Conservation (phyloP, 2,888 invertebrate genomes). For the Pristionchus maxplancki region DNA sequence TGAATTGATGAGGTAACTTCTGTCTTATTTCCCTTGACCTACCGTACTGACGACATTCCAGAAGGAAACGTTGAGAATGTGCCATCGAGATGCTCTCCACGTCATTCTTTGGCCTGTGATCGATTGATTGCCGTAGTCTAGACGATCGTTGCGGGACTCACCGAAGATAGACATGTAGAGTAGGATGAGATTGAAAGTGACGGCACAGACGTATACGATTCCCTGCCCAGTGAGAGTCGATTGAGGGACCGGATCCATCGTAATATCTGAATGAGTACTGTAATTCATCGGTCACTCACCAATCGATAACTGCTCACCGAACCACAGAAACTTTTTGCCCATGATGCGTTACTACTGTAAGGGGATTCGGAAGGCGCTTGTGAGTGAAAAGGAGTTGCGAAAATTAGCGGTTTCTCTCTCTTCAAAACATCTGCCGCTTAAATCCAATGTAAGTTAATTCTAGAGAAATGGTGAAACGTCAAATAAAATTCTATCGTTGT, state of each 20-base stretch:
- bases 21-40: not conserved
- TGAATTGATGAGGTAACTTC: not conserved
- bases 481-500: not conserved
- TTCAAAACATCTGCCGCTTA: conserved; percentile 20
- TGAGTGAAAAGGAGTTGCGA: not conserved
- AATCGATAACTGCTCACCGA: conserved; percentile 32
- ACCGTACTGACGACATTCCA: conserved; percentile 19
- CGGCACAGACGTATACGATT: not conserved
- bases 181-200: conserved; percentile 16
- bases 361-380: not conserved
- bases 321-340: conserved; percentile 29
- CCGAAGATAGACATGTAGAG: conserved; percentile 44
- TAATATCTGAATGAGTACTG: not conserved
- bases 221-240: conserved; percentile 9
- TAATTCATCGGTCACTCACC: not conserved
- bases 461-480: not conserved
- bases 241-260: conserved; percentile 4
- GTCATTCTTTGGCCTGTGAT: conserved; percentile 32
- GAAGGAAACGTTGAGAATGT: conserved; percentile 34
- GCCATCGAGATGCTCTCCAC: conserved; percentile 27
- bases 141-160: not conserved
- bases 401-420: not conserved
- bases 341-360: not conserved
- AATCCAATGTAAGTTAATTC: not conserved
- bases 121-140: not conserved